phyloP scores from a whole-genome alignment of 2,797 vertebrate species.

The Podargus strigoides region DNA sequence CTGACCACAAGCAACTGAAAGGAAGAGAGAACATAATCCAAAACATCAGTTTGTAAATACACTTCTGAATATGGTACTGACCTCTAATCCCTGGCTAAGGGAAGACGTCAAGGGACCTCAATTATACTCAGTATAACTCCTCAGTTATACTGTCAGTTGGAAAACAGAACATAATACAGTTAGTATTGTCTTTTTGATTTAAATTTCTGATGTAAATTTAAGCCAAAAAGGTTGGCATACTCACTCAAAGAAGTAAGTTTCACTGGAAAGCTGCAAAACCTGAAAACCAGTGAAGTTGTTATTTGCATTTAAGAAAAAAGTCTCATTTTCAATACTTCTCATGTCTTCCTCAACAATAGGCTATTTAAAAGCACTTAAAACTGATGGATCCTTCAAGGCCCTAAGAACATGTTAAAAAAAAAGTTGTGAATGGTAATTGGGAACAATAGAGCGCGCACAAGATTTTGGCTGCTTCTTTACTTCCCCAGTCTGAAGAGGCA shows the following conservation, averaged over 20 bases:
- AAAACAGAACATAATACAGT: neutral
- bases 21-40: slow-evolving; percentile 13
- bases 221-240: neutral
- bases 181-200: neutral
- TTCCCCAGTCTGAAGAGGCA: neutral
- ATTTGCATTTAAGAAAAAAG: neutral
- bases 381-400: neutral
- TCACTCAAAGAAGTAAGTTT: neutral
- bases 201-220: neutral
- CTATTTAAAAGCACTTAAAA: neutral
- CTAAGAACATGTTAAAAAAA: neutral
- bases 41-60: neutral
- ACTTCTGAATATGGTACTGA: neutral
- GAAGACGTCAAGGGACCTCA: neutral
- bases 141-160: too few relatives aligned
- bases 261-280: neutral
- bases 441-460: neutral
- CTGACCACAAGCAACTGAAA: slow-evolving; percentile 89
- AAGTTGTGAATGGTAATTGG: neutral
- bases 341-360: neutral
- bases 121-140: too few relatives aligned
- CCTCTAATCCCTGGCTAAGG: neutral
- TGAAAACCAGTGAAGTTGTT: neutral
- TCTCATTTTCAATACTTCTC: neutral
- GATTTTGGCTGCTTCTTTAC: neutral